Percentiles rank a stretch among this genome's conserved stretches.
Conservation (phyloP, 1,140 invertebrate genomes). For the Drosophila yakuba region DNA sequence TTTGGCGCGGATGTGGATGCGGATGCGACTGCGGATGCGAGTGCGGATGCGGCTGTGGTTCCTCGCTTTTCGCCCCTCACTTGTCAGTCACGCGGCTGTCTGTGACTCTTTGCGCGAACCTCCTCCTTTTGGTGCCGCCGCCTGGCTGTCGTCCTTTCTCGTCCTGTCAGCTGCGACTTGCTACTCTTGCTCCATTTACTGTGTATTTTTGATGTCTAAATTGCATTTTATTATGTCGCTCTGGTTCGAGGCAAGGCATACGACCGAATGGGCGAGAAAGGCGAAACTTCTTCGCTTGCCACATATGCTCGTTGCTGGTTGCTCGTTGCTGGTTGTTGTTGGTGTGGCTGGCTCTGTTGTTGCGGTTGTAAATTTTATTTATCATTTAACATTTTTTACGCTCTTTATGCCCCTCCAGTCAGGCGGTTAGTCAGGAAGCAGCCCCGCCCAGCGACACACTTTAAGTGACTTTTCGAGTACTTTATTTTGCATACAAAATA, state of each 20-base stretch:
- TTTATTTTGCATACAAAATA: constrained; percentile 82
- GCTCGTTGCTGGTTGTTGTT: constrained; percentile 7
- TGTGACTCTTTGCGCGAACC: constrained; percentile 45
- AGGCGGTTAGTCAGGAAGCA: constrained; percentile 10
- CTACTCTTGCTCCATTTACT: constrained; percentile 74
- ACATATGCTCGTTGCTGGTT: constrained; percentile 51
- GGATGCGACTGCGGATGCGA: constrained; percentile 2
- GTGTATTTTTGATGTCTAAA: constrained; percentile 82
- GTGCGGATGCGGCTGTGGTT: constrained; percentile 40
- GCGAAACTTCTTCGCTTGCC: constrained; percentile 44
- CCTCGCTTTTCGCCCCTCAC: constrained; percentile 42
- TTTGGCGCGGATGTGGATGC: constrained; percentile 8
- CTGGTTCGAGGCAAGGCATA: constrained; percentile 27
- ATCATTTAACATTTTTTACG: constrained; percentile 83
- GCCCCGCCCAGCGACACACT: constrained; percentile 53
- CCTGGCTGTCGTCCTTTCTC: constrained; percentile 2
- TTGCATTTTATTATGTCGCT: constrained; percentile 82
- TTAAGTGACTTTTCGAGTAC: constrained; percentile 81
- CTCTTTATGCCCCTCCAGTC: constrained; percentile 66
- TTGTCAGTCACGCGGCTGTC: constrained; percentile 69
- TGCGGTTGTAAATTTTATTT: constrained; percentile 83
- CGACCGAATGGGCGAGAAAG: background rate
- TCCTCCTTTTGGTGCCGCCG: background rate
- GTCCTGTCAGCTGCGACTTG: constrained; percentile 35
- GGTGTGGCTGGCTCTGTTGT: constrained; percentile 63